Evolutionary conservation across 2,888 invertebrate genomes (phyloP).

Genomic region (Morpho helenor): DNA sequence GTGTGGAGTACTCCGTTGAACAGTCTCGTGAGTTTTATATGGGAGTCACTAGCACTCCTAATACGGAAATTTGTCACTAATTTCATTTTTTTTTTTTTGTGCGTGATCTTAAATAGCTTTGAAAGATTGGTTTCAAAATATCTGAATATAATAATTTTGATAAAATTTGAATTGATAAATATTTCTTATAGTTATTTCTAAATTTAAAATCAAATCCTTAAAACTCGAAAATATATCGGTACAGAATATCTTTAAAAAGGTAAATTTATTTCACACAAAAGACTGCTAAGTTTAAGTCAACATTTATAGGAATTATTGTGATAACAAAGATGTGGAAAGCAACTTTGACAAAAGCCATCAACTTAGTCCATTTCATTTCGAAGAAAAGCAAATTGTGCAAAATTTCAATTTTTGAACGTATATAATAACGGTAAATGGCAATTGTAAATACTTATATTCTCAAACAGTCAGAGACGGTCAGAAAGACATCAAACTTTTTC

Average conservation of each 20-base stretch:
- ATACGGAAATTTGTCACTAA: too few species aligned
- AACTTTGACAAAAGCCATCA: slow-evolving; percentile 10
- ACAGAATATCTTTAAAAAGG: slow-evolving; percentile 5
- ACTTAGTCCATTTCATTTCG: slow-evolving; percentile 2
- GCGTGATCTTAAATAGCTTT: too few species aligned
- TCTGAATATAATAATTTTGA: too few species aligned
- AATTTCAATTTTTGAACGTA: slow-evolving; percentile 2
- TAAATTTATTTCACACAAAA: slow-evolving; percentile 9
- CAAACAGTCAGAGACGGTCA: slow-evolving; percentile 7
- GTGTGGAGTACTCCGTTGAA: too few species aligned
- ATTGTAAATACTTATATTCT: too few species aligned
- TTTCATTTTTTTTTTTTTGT: too few species aligned
- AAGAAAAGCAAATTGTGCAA: slow-evolving; percentile 8
- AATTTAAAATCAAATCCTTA: background rate
- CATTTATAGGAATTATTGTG: slow-evolving; percentile 12
- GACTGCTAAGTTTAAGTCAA: slow-evolving; percentile 10
- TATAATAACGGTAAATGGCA: background rate
- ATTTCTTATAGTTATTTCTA: background rate
- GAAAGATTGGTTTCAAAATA: too few species aligned
- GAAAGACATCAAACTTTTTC: slow-evolving; percentile 25
- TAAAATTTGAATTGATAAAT: too few species aligned
- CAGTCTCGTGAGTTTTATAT: too few species aligned
- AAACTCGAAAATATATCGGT: slow-evolving; percentile 3
- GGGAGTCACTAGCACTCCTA: too few species aligned
- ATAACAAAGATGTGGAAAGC: slow-evolving; percentile 7